Evolutionary conservation across 2,888 invertebrate species (phyloP).

Genomic region (Prenolepis imparis): DNA sequence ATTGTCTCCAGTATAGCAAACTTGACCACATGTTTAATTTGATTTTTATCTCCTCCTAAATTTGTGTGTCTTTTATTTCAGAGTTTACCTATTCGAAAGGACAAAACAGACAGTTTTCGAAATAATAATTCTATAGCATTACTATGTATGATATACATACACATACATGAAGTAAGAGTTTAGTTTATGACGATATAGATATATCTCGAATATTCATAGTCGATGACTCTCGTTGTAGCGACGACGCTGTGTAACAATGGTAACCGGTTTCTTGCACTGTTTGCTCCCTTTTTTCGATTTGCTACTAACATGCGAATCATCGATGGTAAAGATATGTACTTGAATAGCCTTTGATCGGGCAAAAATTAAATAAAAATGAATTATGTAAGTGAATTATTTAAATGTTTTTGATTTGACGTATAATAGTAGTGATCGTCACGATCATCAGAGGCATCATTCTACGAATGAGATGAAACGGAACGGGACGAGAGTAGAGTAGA

Average conservation of each 20-base stretch:
- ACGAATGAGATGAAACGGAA: neutral
- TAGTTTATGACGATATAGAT: neutral
- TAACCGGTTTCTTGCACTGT: constrained; percentile 54
- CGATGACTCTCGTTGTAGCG: constrained; percentile 45
- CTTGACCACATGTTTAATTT: constrained; percentile 7
- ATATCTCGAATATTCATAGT: constrained; percentile 33
- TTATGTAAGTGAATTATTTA: constrained; percentile 3
- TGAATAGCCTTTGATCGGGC: constrained; percentile 9
- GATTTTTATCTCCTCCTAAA: neutral
- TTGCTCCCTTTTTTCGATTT: constrained; percentile 29
- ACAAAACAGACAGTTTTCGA: neutral
- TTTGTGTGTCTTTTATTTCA: neutral
- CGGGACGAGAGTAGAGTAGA: neutral
- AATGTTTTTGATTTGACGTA: constrained; percentile 9
- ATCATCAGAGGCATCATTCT: neutral
- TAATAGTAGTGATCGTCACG: neutral
- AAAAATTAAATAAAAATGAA: constrained; percentile 6
- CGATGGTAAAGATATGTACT: constrained; percentile 23
- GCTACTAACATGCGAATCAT: constrained; percentile 39
- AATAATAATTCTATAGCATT: constrained; percentile 21
- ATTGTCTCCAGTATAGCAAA: neutral
- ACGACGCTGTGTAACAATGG: constrained; percentile 50
- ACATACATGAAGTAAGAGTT: neutral
- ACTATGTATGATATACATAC: neutral
- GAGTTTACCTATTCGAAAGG: neutral